Base-by-base conservation (phyloP, 2,888 invertebrate species). In the Stramonita haemastoma region DNA sequence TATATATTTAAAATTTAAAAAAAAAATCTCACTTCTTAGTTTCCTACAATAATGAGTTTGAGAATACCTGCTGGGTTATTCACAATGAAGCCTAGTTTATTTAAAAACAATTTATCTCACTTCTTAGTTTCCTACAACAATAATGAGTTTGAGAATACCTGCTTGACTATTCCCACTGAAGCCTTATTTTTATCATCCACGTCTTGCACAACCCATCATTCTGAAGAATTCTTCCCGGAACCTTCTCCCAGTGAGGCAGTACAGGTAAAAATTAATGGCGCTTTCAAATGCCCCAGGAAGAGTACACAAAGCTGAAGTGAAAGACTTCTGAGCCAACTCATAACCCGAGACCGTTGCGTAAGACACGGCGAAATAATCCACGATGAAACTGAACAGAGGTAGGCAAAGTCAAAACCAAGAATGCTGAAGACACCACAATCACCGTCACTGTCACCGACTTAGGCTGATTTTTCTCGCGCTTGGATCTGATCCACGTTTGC, bases 371-470 rank as follows among this genome's bases (percentile, higher is more conserved):
- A 83, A 83, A 83, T 46, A 83, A 46, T 22, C 17, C 81, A 83
- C 36, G 22, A 83, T 83, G 46, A 36, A 83, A 13, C 36, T 83
- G 81, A 83, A n/a, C 22, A 6, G 81, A 83, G 19, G 36, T 36
- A 1, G 84, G 84, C 57, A 84, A 57, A 57, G 84, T 84, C 84
- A 84, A 5, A 17, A 57, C 0, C 57, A 84, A 17, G 17, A 84
- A 84, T n/a, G 84, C n/a, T 29, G 57, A 5, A 29, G 84, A 84
- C 84, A 84, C 84, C n/a, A 84, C 57, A 13, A 84, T 13, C 19
- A 84, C 84, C 11, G 84, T 84, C 84, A 84, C 11, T 29, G 84
- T 84, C 84, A 84, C 84, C 56, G 26, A 13, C n/a, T 84, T n/a
- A n/a, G 84, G 84, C 84, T 8, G 84, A 26, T 56, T 56, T 84